These are phyloP conservation scores for Pteropus alecto DNA, from an alignment of 2,113 vertebrate genomes.

Conservation along the genomic window DNA sequence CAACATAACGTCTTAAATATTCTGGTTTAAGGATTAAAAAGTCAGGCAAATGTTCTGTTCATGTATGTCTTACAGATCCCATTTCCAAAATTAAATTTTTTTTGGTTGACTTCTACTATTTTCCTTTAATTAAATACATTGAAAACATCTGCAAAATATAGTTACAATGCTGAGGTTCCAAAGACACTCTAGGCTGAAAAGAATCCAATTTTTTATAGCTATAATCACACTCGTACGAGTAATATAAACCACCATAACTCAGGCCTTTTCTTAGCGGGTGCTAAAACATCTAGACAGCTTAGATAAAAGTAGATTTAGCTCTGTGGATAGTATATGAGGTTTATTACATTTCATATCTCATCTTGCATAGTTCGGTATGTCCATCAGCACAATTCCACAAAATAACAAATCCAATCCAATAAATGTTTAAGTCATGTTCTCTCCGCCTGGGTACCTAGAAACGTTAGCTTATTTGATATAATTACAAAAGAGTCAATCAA, in stretches of 20 bases:
- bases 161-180: neutral
- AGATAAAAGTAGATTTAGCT: constrained; percentile 36
- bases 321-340: neutral
- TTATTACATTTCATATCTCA: constrained; percentile 41
- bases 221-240: neutral
- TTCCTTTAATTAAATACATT: constrained; percentile 26
- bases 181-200: neutral
- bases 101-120: constrained; percentile 37
- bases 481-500: constrained; percentile 55
- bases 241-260: neutral
- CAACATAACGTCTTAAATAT: neutral
- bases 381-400: constrained; percentile 11
- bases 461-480: constrained; percentile 48
- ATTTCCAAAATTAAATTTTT: constrained; percentile 25
- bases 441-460: neutral
- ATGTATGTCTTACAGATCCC: neutral
- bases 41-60: neutral
- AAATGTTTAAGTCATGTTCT: constrained; percentile 4
- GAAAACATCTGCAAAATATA: constrained; percentile 37
- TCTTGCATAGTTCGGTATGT: neutral
- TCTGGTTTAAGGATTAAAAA: neutral
- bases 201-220: neutral
- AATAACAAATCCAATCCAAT: constrained; percentile 30
- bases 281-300: constrained; percentile 18
- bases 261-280: neutral